Conservation (phyloP, 2,113 vertebrate species). For the Dipodomys ordii region DNA sequence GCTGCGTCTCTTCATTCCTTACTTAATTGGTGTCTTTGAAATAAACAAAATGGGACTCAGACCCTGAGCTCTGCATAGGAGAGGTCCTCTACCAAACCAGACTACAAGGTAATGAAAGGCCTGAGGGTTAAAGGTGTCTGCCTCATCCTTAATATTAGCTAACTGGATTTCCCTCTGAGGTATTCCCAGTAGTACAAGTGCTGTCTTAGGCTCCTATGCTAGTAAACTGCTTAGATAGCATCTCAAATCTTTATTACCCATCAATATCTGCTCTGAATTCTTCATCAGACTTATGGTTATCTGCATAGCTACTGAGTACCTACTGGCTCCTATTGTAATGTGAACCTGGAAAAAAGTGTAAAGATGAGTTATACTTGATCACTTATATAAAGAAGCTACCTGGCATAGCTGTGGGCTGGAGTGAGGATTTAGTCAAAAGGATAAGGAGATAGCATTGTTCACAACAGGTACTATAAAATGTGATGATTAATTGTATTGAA, state of each 20-base stretch:
- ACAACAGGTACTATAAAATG: not conserved
- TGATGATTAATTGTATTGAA: not conserved
- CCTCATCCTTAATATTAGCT: not conserved
- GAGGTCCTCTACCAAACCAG: not conserved
- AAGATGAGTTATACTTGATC: not conserved
- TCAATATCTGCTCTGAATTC: not conserved
- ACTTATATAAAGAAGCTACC: not conserved
- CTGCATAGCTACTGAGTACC: not conserved
- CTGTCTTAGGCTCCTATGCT: not conserved
- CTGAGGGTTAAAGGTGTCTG: not conserved
- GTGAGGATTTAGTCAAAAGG: not conserved
- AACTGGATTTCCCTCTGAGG: not conserved
- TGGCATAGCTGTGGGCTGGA: not conserved
- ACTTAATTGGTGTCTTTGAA: not conserved
- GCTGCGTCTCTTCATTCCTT: not conserved
- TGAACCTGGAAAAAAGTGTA: not conserved
- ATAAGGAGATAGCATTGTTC: not conserved
- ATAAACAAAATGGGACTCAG: not conserved
- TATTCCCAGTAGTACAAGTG: not conserved
- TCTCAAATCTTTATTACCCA: not conserved
- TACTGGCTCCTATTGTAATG: not conserved
- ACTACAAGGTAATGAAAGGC: not conserved
- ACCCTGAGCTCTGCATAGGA: not conserved
- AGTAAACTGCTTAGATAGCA: not conserved
- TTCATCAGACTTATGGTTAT: not conserved